Evolutionary conservation across 2,113 vertebrate genomes (phyloP).

Genomic region (Heterochromis multidens): DNA sequence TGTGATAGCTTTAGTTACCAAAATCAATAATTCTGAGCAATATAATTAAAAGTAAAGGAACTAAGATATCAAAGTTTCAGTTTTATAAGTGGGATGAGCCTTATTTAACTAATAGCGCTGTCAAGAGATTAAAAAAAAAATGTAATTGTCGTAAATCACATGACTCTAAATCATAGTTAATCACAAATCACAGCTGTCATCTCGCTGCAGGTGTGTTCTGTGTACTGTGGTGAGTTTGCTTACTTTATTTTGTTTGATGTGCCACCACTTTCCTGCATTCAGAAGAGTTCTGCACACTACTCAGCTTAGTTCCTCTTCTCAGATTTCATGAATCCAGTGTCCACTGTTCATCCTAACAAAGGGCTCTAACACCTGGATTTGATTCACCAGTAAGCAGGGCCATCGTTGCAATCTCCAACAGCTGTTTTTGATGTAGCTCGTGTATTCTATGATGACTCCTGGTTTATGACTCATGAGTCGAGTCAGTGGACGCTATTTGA

Average conservation of each 20-base stretch:
- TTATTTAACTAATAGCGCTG: neutral
- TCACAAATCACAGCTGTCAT: neutral
- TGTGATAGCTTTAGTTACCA: neutral
- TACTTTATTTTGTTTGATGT: neutral
- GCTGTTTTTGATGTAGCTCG: neutral
- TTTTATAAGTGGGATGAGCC: neutral
- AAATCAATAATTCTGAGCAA: neutral
- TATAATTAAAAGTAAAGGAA: neutral
- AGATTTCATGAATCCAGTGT: neutral
- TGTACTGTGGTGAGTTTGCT: neutral
- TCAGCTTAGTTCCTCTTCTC: neutral
- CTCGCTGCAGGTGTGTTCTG: neutral
- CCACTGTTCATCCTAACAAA: neutral
- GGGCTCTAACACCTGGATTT: neutral
- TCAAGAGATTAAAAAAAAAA: neutral
- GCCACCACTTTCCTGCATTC: neutral
- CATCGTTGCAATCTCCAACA: neutral
- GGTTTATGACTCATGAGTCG: neutral
- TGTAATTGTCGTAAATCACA: too few relatives aligned
- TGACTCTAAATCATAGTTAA: neutral
- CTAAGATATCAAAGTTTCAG: neutral
- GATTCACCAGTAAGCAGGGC: neutral
- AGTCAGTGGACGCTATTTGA: neutral
- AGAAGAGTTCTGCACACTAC: neutral
- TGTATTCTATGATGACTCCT: neutral